Evolutionary conservation across 2,888 invertebrate genomes (phyloP), one percentile per base, ranked within the genome.

Genomic region (Scaptomyza parva): DNA sequence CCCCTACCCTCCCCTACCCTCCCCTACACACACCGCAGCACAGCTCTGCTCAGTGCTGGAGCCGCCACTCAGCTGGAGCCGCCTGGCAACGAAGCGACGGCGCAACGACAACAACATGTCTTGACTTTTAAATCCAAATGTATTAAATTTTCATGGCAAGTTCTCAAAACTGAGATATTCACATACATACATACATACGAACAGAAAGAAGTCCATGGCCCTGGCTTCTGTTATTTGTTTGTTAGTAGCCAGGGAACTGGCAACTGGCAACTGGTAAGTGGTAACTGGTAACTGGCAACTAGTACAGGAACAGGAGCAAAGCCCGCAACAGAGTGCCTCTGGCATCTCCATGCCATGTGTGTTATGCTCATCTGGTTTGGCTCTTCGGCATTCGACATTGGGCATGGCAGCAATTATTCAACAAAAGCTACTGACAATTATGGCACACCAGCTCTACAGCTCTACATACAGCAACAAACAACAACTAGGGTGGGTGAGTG

Each of bases 341-440:
- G 69, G 68, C 75, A 17, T 37, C 37, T 54, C 57, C 62, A 70
- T 70, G 70, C 74, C 65, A 54, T 68, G 55, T 68, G 61, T 54
- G 48, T n/a, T 53, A 50, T 66, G 70, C 73, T 73, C 73, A 74
- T 73, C 73, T 74, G 80, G 76, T 44, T 66, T 58, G 61, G 53
- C 39, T 70, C 78, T 62, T 52, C 70, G 70, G 73, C 85, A 81
- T 84, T 84, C 83, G 84, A 76, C 80, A 81, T 84, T 84, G 78
- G 84, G 86, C 76, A 73, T 80, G 78, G 73, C 87, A 84, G 86
- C 84, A 85, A 85, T 85, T 85, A 85, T 86, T 84, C 85, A 85
- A 85, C 84, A 86, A 85, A 84, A 82, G 85, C 85, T 82, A 78
- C 85, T 82, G 87, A 85, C 84, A 85, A 86, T 86, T 84, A 85